These are phyloP conservation scores for Ophioninae sp. DNA, from an alignment of 2,888 invertebrate genomes.

Conservation along the genomic window DNA sequence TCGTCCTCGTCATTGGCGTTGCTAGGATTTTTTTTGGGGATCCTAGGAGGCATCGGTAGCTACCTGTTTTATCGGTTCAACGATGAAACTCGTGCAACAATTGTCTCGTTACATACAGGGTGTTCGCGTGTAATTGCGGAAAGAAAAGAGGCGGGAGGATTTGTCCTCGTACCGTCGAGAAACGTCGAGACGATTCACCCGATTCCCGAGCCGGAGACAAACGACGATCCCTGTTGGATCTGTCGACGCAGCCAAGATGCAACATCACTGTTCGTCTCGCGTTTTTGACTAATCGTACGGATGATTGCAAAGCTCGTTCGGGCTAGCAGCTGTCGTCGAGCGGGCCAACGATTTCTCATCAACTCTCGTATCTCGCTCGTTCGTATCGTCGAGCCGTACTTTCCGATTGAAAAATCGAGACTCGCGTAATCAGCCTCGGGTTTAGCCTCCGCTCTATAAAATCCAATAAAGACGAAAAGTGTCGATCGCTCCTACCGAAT, in stretches of 20 bases:
- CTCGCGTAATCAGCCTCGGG: too few species aligned
- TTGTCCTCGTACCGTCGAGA: slow-evolving; percentile 42
- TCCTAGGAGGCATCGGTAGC: too few species aligned
- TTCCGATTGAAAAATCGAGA: background rate
- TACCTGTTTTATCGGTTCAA: too few species aligned
- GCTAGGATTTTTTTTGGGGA: too few species aligned
- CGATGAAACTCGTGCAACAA: too few species aligned
- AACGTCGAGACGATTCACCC: slow-evolving; percentile 20
- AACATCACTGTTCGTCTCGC: slow-evolving; percentile 22
- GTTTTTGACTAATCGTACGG: slow-evolving; percentile 33
- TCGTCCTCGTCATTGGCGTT: slow-evolving; percentile 3
- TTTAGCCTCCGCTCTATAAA: too few species aligned
- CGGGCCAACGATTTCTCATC: background rate
- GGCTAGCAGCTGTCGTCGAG: slow-evolving; percentile 17
- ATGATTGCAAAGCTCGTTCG: background rate
- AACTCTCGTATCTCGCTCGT: too few species aligned
- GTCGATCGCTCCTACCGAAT: slow-evolving; percentile 63
- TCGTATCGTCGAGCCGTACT: too few species aligned
- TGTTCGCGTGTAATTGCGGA: background rate
- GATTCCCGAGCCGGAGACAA: slow-evolving; percentile 34
- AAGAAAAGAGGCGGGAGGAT: slow-evolving; percentile 24
- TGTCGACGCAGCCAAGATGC: slow-evolving; percentile 24
- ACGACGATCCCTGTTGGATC: slow-evolving; percentile 22
- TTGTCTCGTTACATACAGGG: background rate
- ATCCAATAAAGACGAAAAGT: background rate